Evolutionary conservation across 2,113 vertebrate species (phyloP), one percentile per base, ranked within the genome.

Genomic region (Apus apus): DNA sequence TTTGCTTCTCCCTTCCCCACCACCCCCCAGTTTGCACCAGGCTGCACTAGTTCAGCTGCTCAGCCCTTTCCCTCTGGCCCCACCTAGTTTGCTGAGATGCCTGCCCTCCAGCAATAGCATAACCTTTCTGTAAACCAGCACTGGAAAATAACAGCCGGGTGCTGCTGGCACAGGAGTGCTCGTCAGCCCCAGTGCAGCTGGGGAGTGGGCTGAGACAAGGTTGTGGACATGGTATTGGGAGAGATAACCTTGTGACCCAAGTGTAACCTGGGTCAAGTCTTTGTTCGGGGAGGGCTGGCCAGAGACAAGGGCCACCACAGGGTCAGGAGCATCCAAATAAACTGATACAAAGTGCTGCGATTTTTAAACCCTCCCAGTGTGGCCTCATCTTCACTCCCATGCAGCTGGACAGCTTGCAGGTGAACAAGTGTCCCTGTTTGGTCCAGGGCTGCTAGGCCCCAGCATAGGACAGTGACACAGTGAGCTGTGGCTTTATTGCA

Each of bases 71-170:
- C 29, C 56, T 9, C 54, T 43, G 53, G 48, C 74, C 67, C 43
- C 65, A 58, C 45, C 64, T 25, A 15, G 32, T 58, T 51, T 91
- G 48, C 43, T n/a, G 46, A 81, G 50, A 26, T 8, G 54, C 56
- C 7, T 71, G 18, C 30, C 17, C 6, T 21, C 18, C 15, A 25
- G 53, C 8, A 6, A 3, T 16, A 38, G n/a, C 4, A 2, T 15
- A 58, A 38, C 29, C 21, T 29, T 38, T 43, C 66, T 65, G 34
- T 34, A 43, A 92, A 76, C 20, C 48, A 50, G 73, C 34, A 7
- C 29, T 14, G 56, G 60, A 45, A 60, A 32, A 36, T 11, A 26
- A 0, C 23, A 78, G 27, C 2, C 0, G 0, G n/a, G 23, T 25
- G 36, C 61, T 79, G 61, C 74, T 45, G 78, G 17, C 13, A 15